Conservation (phyloP, 1,140 invertebrate species). For the Trachymyrmex cornetzi region DNA sequence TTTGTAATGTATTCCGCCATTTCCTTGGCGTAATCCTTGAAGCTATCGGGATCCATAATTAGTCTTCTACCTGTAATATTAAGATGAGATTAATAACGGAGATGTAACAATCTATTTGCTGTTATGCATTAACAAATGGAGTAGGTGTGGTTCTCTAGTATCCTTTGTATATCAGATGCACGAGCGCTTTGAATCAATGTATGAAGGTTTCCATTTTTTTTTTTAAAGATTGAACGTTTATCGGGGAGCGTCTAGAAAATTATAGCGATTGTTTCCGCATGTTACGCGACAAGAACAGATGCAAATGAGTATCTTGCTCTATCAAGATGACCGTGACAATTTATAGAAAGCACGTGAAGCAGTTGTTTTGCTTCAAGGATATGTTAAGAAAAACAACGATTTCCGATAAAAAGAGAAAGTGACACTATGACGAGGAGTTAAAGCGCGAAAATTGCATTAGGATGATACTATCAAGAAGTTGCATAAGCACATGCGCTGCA, state of each 20-base stretch:
- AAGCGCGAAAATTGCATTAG: not conserved
- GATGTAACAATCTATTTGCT: not conserved
- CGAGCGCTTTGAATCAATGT: not conserved
- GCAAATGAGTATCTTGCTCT: not conserved
- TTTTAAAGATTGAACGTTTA: not conserved
- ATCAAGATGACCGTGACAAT: constrained; percentile 18
- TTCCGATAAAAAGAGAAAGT: constrained; percentile 55
- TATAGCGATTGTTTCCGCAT: constrained; percentile 24
- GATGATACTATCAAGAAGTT: constrained; percentile 5
- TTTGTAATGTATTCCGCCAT: constrained; percentile 94
- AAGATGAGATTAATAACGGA: constrained; percentile 5
- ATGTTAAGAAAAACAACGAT: constrained; percentile 34
- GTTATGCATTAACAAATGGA: not conserved
- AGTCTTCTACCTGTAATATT: constrained; percentile 32
- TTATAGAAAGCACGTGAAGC: constrained; percentile 10
- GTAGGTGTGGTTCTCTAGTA: not conserved
- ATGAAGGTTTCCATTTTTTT: not conserved
- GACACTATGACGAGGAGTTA: not conserved
- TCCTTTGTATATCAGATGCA: constrained; percentile 21
- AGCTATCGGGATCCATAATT: constrained; percentile 92
- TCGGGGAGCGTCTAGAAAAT: not conserved
- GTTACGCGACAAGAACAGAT: not conserved
- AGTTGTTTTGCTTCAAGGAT: constrained; percentile 43
- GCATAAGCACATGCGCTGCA: not conserved
- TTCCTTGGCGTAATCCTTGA: constrained; percentile 92